Base-by-base conservation (phyloP, 2,113 vertebrate genomes). In the Abramis brama region DNA sequence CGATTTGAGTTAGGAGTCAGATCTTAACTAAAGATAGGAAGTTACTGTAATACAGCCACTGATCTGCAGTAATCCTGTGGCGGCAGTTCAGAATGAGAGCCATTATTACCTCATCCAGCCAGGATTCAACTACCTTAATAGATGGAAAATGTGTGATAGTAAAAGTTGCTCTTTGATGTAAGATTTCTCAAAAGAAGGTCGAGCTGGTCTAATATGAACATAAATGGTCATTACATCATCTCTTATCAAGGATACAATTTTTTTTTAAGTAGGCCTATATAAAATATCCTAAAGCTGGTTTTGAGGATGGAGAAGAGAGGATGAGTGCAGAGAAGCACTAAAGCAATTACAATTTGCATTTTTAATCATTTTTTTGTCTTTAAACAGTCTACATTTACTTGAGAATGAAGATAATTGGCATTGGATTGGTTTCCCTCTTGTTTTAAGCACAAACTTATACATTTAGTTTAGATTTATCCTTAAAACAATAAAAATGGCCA, bases 111-210 rank as follows among this genome's bases (percentile, higher is more conserved):
- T 62, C 21, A 79, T 59, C 21, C 55, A 59, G 55, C 10, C 11
- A 13, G 12, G 36, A 60, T 39, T 59, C 33, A 60, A 47, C 71
- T 47, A 75, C 55, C 55, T 23, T 79, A 79, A 79, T 79, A 57
- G 30, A 79, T 57, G n/a, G 21, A 79, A n/a, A 59, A 39, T 23
- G 30, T 3, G 5, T 15, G 77, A 79, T 1, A 55, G 21, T 79
- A 39, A 36, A 79, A 79, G 77, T 39, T 60, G 33, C 77, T 79
- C 55, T 59, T 15, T 79, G 21, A 60, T 57, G 27, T 52, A 2
- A 55, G 52, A 59, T 79, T 79, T 79, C 57, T 60, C 55, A 59
- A 78, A 78, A 75, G 43, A 75, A 75, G 73, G 43, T 75, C n/a
- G 47, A 75, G 71, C 43, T 75, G 73, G n/a, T 75, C 43, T n/a